Conservation (phyloP, 1,140 invertebrate genomes). For the Galleria mellonella region DNA sequence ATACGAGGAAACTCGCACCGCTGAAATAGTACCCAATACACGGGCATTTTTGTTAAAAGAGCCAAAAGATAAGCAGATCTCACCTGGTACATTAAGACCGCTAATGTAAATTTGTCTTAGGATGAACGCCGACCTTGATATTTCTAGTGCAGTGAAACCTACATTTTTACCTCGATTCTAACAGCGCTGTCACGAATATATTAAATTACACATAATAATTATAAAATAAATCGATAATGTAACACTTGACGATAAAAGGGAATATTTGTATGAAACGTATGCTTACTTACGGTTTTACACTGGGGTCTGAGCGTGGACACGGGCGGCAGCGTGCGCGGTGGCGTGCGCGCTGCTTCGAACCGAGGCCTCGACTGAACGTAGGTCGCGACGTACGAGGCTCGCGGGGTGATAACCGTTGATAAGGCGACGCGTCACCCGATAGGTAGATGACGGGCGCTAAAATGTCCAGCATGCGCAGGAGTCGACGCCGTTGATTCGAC, state of each 20-base stretch:
- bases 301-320: conserved; percentile 15
- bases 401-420: conserved; percentile 62
- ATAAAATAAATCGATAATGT: conserved; percentile 4
- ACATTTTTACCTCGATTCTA: conserved; percentile 5
- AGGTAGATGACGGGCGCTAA: background rate
- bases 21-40: too few species aligned
- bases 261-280: conserved; percentile 9
- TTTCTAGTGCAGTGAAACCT: conserved; percentile 41
- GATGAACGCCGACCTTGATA: conserved; percentile 51
- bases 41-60: too few species aligned
- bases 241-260: too few species aligned
- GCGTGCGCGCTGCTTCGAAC: conserved; percentile 11
- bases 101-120: conserved; percentile 55
- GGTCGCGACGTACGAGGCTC: conserved; percentile 27
- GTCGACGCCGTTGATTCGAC: background rate
- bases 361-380: conserved; percentile 31
- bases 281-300: conserved; percentile 14
- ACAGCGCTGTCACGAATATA: background rate
- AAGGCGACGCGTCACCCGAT: conserved; percentile 44
- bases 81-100: conserved; percentile 46
- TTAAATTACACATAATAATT: background rate
- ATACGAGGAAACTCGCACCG: too few species aligned
- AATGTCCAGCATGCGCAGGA: background rate
- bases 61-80: conserved; percentile 33
- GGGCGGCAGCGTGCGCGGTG: conserved; percentile 6